Percentiles rank a stretch among this genome's conserved stretches.
Conservation (phyloP, 2,113 vertebrate genomes). For the Noctilio leporinus region DNA sequence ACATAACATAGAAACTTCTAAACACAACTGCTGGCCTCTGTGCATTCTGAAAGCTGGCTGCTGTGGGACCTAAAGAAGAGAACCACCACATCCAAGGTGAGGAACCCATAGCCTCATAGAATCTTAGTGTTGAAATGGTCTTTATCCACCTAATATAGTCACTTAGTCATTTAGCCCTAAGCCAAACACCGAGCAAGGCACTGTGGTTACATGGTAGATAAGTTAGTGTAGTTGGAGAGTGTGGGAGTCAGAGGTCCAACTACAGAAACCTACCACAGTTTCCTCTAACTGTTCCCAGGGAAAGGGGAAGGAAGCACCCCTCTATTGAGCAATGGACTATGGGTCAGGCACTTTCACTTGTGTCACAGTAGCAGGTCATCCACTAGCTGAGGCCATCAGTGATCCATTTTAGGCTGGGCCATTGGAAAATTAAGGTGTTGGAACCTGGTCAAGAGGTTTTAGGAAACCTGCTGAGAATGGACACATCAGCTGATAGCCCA, state of each 20-base stretch:
- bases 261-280: background rate
- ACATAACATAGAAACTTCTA: background rate
- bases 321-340: background rate
- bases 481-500: background rate
- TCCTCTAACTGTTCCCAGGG: background rate
- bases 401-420: background rate
- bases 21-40: background rate
- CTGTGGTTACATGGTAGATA: background rate
- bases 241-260: background rate
- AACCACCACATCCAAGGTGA: background rate
- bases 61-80: background rate
- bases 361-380: background rate
- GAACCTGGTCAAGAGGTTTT: background rate
- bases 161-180: background rate
- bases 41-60: background rate
- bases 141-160: background rate
- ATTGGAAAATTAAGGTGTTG: background rate
- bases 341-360: background rate
- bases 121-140: background rate
- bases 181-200: background rate
- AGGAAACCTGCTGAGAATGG: background rate
- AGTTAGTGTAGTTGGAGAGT: background rate
- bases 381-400: background rate
- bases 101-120: background rate
- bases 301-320: background rate